Base-by-base conservation (phyloP, 2,888 invertebrate species). In the Diloba caeruleocephala region DNA sequence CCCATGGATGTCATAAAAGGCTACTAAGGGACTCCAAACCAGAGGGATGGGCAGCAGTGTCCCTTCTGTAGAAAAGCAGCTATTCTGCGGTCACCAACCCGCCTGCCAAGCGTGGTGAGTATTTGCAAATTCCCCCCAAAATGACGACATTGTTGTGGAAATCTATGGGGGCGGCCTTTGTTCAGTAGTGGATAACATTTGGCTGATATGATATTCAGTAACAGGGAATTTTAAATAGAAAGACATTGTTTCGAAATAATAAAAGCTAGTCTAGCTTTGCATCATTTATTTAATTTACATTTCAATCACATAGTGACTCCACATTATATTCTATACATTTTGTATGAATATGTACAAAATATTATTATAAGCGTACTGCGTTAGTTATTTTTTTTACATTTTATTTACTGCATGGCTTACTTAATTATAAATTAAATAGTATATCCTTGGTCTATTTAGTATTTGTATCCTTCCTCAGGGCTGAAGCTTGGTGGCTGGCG, bases 401-500 rank as follows among this genome's bases (percentile, higher is more conserved):
- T 82, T 79, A 68, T 74, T 44, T 58, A 70, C 69, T 82, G 82
- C 80, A 68, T 74, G 66, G 38, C 23, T 52, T 67, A 44, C 60
- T 45, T 66, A 73, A 65, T 53, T 59, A 62, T 57, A 72, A 70
- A 67, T 71, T 60, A 68, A 61, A 52, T 62, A 67, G 19, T 38
- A 46, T 65, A 73, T 63, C 59, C 73, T 73, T 73, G 51, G 60
- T 53, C 59, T 68, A 71, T 76, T 89, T 88, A 92, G 76, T 93
- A 93, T 61, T 88, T 92, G 78, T 93, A 93, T 41, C 93, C 93
- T 72, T 91, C 91, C 58, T 91, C 84, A 32, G 85, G 74, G 62
- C 79, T 88, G 77, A 90, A 93, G 71, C 91, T 92, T 0, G 93
- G 90, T 1, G 90, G 92, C 41, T 90, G 90, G 13, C 89, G 85